phyloP scores from a whole-genome alignment of 2,797 vertebrate genomes.

The Acipenser transmontanus region DNA sequence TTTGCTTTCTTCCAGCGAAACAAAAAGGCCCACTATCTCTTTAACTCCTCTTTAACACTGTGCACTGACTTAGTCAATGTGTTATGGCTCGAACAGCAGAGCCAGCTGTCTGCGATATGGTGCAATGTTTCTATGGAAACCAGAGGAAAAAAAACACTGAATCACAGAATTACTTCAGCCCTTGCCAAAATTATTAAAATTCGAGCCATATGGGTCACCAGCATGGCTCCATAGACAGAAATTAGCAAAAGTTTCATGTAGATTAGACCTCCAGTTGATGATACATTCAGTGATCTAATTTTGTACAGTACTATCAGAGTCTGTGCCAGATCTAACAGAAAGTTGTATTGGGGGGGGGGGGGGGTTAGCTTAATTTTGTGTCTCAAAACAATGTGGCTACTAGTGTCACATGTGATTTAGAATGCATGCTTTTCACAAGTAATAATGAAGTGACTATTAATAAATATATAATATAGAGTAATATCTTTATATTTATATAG shows the following conservation, averaged over 20 bases:
- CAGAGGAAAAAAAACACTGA: slow-evolving; percentile 56
- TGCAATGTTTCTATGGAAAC: slow-evolving; percentile 76
- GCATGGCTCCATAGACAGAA: background rate
- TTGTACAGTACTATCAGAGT: no score
- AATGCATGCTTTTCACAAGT: no score
- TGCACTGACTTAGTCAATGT: slow-evolving; percentile 49
- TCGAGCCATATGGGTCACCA: slow-evolving; percentile 53
- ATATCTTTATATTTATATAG: no score
- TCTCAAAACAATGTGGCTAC: no score
- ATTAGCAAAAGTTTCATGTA: no score
- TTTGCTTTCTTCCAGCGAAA: slow-evolving; percentile 37
- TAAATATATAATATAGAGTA: no score
- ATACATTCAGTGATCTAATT: slow-evolving; percentile 17
- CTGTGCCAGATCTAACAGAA: no score
- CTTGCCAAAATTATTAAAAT: slow-evolving; percentile 65
- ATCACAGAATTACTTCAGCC: slow-evolving; percentile 56
- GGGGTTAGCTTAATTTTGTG: no score
- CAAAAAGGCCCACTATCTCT: slow-evolving; percentile 35
- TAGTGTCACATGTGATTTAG: no score
- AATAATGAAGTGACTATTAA: no score
- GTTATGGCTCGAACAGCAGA: slow-evolving; percentile 43
- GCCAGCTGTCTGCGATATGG: slow-evolving; percentile 67
- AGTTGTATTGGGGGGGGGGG: no score
- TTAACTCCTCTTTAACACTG: slow-evolving; percentile 44
- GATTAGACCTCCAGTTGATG: slow-evolving; percentile 11